Base-by-base conservation (phyloP, 1,140 invertebrate genomes). In the Diorhabda carinulata region DNA sequence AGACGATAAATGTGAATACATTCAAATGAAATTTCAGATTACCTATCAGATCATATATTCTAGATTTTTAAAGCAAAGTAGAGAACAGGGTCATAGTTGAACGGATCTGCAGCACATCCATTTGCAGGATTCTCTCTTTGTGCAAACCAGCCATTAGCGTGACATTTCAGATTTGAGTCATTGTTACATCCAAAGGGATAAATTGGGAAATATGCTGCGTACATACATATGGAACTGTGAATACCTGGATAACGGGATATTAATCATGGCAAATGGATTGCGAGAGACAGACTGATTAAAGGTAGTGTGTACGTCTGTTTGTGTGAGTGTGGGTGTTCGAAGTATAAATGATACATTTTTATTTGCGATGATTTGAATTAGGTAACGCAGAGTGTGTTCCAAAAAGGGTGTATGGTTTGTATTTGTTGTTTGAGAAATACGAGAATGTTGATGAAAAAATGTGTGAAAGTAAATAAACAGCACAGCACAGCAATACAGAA, bases 211-310 rank as follows among this genome's bases (percentile, higher is more conserved):
- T 62, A 62, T 62, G 61, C 61, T 62, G 44, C 61, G 3, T 62
- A 43, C 43, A 62, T 43, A 52, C n/a, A 52, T n/a, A 52, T 52
- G n/a, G 47, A 52, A n/a, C 47, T 3, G 6, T 52, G 47, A n/a
- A 52, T 52, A 52, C 47, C 47, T 52, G 47, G 47, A 52, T 52
- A 52, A 52, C 61, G 10, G 5, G 7, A 44, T 43, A 62, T 62
- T 47, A 62, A 62, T 62, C 61, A 62, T 44, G 9, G 43, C 61
- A 62, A 62, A 62, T 62, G 61, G 61, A 62, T 62, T 62, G 41
- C 43, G 8, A 43, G 5, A 43, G 61, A 62, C 61, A 62, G 61
- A 8, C 44, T 62, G 61, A 62, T 62, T 62, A 62, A 62, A 41
- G 43, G 61, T 62, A 43, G 8, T 43, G 43, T 44, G 25, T 25